These are phyloP conservation scores for Lasioglossum baleicum DNA, from an alignment of 1,140 invertebrate genomes.

Conservation along the genomic window DNA sequence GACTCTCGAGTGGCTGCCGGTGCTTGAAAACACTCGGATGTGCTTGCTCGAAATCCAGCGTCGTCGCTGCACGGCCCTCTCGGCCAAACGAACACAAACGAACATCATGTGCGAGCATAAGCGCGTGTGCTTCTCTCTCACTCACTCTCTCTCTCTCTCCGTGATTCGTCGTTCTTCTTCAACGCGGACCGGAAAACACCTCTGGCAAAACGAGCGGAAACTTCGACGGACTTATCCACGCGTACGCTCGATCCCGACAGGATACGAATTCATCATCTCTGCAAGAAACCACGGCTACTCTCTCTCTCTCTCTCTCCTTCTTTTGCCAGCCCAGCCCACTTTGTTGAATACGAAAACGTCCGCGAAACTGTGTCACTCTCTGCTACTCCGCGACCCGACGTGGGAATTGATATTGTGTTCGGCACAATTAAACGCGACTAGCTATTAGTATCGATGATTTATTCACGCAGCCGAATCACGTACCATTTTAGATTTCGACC, in stretches of 20 bases:
- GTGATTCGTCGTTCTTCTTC: too few species aligned
- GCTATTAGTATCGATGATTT: too few species aligned
- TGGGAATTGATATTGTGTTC: too few species aligned
- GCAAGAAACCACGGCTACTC: neutral
- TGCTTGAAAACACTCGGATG: constrained; percentile 33
- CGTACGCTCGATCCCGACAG: neutral
- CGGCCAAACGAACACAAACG: neutral
- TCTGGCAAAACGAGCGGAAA: too few species aligned
- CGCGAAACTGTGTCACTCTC: neutral
- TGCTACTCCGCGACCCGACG: too few species aligned
- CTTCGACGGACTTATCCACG: neutral
- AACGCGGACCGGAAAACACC: too few species aligned
- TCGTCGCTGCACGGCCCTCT: too few species aligned
- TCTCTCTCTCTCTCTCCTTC: neutral
- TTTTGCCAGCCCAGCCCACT: neutral
- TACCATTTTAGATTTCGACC: too few species aligned
- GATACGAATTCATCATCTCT: constrained; percentile 17
- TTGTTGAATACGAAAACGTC: neutral
- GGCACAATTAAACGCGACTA: too few species aligned
- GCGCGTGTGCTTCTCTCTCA: neutral
- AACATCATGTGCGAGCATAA: neutral
- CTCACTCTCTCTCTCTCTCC: too few species aligned
- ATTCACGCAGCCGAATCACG: too few species aligned
- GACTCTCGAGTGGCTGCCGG: constrained; percentile 33
- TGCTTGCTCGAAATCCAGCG: constrained; percentile 16